Conservation (phyloP, 2,888 invertebrate species). For the Drosophila flavopinicola region DNA sequence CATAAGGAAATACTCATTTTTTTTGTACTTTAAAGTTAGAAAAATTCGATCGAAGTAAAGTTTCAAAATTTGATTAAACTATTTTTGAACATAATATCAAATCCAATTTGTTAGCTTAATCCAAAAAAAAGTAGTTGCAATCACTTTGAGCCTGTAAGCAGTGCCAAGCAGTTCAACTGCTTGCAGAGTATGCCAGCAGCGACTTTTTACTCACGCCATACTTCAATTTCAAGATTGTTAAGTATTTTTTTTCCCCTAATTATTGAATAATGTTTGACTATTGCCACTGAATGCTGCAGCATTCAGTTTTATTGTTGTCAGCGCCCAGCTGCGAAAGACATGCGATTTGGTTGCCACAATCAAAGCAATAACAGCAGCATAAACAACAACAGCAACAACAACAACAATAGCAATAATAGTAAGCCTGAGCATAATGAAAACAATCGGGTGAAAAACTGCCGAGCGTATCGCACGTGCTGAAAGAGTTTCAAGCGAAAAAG, state of each 20-base stretch:
- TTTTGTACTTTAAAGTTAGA: too few relatives aligned
- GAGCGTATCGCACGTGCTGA: conserved; percentile 62
- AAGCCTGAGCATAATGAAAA: conserved; percentile 23
- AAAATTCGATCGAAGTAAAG: too few relatives aligned
- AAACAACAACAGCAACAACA: conserved; percentile 24
- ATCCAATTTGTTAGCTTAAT: too few relatives aligned
- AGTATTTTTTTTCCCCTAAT: conserved; percentile 40
- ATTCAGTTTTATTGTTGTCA: conserved; percentile 31
- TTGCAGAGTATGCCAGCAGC: too few relatives aligned
- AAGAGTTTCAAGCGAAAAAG: conserved; percentile 50
- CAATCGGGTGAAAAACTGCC: conserved; percentile 36
- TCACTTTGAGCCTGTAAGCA: not conserved
- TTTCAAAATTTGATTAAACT: too few relatives aligned
- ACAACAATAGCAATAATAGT: too few relatives aligned
- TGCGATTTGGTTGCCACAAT: conserved; percentile 36
- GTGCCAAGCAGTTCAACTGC: not conserved
- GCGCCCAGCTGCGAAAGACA: conserved; percentile 48
- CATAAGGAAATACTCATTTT: too few relatives aligned
- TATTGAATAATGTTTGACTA: conserved; percentile 53
- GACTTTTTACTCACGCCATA: conserved; percentile 15
- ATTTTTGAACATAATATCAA: too few relatives aligned
- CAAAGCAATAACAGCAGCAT: conserved; percentile 26
- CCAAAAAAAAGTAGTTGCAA: too few relatives aligned
- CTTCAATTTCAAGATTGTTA: conserved; percentile 34
- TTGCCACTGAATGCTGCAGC: conserved; percentile 29